Conservation (phyloP, 1,140 invertebrate genomes). For the Venturia canescens region DNA sequence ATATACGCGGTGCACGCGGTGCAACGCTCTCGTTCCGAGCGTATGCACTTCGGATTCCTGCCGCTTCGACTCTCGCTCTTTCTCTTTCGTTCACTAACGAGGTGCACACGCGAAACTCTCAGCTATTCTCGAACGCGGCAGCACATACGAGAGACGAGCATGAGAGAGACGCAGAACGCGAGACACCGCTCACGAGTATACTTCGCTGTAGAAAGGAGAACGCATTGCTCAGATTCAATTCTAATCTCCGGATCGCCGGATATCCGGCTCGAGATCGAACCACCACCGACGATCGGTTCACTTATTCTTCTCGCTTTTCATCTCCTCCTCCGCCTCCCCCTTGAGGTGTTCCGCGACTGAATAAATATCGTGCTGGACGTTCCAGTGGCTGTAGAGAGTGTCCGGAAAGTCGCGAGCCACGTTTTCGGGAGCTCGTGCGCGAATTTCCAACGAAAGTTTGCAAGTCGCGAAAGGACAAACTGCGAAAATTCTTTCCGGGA, state of each 20-base stretch:
- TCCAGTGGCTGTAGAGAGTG: no score
- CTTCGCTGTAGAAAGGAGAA: neutral
- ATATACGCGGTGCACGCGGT: constrained; percentile 36
- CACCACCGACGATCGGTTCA: constrained; percentile 35
- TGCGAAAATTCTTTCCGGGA: no score
- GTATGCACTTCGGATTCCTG: neutral
- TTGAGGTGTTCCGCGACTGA: neutral
- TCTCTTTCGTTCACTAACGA: constrained; percentile 46
- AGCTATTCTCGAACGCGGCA: constrained; percentile 42
- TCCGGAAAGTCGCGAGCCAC: no score
- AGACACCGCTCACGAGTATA: constrained; percentile 13
- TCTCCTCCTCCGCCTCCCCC: constrained; percentile 15
- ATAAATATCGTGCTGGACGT: no score
- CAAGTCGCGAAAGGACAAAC: no score
- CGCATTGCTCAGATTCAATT: constrained; percentile 26
- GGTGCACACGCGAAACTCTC: constrained; percentile 51
- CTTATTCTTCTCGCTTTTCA: constrained; percentile 19
- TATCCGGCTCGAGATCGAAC: constrained; percentile 52
- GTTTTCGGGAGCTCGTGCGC: no score
- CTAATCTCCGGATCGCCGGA: constrained; percentile 47
- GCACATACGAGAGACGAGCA: neutral
- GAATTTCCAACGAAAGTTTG: no score
- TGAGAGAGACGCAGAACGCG: neutral
- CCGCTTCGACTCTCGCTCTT: neutral
- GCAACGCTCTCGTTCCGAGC: neutral